Conservation (phyloP, 30 jellyfish, hydroid and myxozoan genomes). For the Sanderia malayensis region DNA sequence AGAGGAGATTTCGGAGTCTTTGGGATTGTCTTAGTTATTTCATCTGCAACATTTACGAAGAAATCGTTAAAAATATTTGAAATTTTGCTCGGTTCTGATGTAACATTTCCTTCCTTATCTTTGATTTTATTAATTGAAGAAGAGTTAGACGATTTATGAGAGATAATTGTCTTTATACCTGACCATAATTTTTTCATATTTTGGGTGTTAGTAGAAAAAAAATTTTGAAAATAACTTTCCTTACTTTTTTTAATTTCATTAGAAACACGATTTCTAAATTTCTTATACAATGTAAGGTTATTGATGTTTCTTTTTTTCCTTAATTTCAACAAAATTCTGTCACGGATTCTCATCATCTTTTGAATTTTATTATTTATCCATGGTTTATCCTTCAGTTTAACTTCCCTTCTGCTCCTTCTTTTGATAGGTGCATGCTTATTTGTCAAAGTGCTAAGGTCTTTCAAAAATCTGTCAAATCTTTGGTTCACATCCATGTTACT, state of each 20-base stretch:
- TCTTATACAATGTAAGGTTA: slow-evolving; percentile 20
- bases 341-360: slow-evolving; percentile 33
- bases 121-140: slow-evolving; percentile 28
- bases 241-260: slow-evolving; percentile 30
- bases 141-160: slow-evolving; percentile 21
- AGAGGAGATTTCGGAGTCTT: slow-evolving; percentile 21
- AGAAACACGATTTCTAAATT: slow-evolving; percentile 26
- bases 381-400: slow-evolving; percentile 31
- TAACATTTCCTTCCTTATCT: slow-evolving; percentile 43
- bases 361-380: too few relatives aligned
- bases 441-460: slow-evolving; percentile 22
- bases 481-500: slow-evolving; percentile 31
- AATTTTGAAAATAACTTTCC: slow-evolving; percentile 28
- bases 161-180: slow-evolving; percentile 21
- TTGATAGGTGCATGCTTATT: slow-evolving; percentile 40
- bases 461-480: slow-evolving; percentile 19
- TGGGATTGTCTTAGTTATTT: slow-evolving; percentile 32
- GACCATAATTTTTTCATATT: slow-evolving; percentile 40
- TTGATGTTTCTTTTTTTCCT: slow-evolving; percentile 9
- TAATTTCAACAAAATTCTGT: slow-evolving; percentile 20
- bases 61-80: slow-evolving; percentile 51
- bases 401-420: slow-evolving; percentile 24
- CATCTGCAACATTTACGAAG: slow-evolving; percentile 36
- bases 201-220: slow-evolving; percentile 9
- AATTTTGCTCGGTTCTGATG: slow-evolving; percentile 40